These are phyloP conservation scores for Drosophila nigrodunni DNA, from an alignment of 1,140 invertebrate genomes.

Conservation along the genomic window DNA sequence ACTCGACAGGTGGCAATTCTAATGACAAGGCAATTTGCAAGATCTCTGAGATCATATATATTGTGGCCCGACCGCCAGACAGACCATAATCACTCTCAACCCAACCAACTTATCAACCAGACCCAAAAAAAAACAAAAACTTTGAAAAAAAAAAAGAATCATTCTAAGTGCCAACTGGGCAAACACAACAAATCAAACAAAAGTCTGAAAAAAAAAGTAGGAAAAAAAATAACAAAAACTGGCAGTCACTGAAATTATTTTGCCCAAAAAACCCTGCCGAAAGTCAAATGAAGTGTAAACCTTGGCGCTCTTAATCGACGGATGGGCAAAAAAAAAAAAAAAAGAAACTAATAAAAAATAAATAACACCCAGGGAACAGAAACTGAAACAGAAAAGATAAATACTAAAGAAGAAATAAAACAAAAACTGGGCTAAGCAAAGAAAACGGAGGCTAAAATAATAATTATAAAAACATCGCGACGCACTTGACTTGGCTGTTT, in stretches of 20 bases:
- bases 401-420: conserved; percentile 30
- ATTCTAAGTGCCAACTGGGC: conserved; percentile 31
- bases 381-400: conserved; percentile 24
- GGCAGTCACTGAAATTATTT: conserved; percentile 2
- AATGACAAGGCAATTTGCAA: conserved; percentile 22
- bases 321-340: conserved; percentile 25
- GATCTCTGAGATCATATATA: conserved; percentile 11
- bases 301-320: conserved; percentile 38
- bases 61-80: background rate
- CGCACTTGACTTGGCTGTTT: conserved; percentile 29
- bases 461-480: conserved; percentile 33
- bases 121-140: background rate
- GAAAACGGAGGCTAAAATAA: conserved; percentile 53
- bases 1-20: conserved; percentile 20
- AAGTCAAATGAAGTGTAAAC: conserved; percentile 48
- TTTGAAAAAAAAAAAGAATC: conserved; percentile 8
- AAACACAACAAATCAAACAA: conserved; percentile 12
- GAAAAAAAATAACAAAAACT: background rate
- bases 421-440: conserved; percentile 51
- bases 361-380: conserved; percentile 11
- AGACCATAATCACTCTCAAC: background rate
- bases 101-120: conserved; percentile 12
- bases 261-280: conserved; percentile 27
- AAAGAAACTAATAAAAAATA: conserved; percentile 10
- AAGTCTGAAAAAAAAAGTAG: background rate